These are phyloP conservation scores for Tenebrio molitor DNA, from an alignment of 1,140 invertebrate species.

Conservation along the genomic window DNA sequence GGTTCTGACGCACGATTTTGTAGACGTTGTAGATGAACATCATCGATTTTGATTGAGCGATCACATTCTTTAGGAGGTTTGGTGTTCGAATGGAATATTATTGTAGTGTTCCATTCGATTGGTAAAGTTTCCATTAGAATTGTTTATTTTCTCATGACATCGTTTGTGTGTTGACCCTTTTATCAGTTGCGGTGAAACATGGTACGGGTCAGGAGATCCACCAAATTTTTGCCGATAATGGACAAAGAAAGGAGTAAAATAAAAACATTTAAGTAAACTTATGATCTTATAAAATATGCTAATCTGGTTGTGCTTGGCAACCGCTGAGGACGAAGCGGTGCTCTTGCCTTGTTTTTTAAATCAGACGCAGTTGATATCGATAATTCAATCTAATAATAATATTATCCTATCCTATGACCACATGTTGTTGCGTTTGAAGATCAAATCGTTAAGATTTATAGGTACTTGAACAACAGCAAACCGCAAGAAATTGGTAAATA, in stretches of 20 bases:
- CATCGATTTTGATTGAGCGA: neutral
- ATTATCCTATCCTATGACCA: too few relatives aligned
- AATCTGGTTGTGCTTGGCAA: too few relatives aligned
- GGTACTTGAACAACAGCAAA: too few relatives aligned
- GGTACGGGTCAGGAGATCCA: neutral
- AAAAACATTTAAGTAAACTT: too few relatives aligned
- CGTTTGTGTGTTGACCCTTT: constrained; percentile 19
- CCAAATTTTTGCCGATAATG: constrained; percentile 10
- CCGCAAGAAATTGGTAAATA: too few relatives aligned
- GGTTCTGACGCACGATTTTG: constrained; percentile 27
- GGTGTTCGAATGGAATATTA: neutral
- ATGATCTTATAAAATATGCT: too few relatives aligned
- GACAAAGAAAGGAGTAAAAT: neutral
- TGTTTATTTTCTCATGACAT: constrained; percentile 11
- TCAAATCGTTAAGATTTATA: too few relatives aligned
- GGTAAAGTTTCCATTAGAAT: neutral
- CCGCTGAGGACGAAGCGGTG: too few relatives aligned
- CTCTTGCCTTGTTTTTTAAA: too few relatives aligned
- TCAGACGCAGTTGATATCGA: too few relatives aligned
- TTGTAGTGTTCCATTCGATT: constrained; percentile 1
- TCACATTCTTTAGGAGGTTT: constrained; percentile 1
- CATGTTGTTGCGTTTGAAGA: too few relatives aligned
- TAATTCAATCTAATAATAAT: too few relatives aligned
- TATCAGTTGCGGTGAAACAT: constrained; percentile 7
- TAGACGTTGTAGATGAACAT: constrained; percentile 41